Conservation (phyloP, 2,797 vertebrate species). For the Taeniopygia guttata region DNA sequence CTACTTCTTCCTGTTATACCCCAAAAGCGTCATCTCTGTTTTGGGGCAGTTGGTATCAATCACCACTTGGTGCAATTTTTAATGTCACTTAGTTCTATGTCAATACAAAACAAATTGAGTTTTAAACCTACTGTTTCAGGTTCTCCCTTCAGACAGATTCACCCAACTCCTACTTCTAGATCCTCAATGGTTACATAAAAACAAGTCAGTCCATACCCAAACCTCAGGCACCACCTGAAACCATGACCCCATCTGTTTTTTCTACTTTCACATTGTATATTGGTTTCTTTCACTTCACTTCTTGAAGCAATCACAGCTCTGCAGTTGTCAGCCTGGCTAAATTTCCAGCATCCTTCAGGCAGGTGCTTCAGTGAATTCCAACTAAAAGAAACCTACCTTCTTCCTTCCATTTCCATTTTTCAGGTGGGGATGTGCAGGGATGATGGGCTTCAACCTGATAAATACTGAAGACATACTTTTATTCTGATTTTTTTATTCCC, state of each 20-base stretch:
- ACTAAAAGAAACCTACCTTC: neutral
- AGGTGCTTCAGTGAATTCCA: neutral
- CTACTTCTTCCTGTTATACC: neutral
- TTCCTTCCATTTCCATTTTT: neutral
- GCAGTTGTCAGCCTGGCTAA: neutral
- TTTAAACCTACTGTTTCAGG: neutral
- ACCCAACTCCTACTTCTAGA: neutral
- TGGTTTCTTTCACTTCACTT: neutral
- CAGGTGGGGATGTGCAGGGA: fast-evolving
- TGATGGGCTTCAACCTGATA: neutral
- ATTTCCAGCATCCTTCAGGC: neutral
- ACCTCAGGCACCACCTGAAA: neutral
- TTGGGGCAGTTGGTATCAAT: neutral
- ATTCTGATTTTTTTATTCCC: neutral
- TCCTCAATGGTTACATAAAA: neutral
- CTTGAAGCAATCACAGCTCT: neutral
- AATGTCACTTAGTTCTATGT: neutral
- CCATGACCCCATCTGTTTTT: neutral
- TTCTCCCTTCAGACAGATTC: neutral
- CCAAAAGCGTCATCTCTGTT: neutral
- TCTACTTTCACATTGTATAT: neutral
- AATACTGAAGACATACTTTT: neutral
- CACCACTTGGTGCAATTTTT: neutral
- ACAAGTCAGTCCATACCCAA: neutral
- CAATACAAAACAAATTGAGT: neutral